These are phyloP conservation scores for Entomobrya multifasciata DNA, from an alignment of 2,888 invertebrate genomes.

Conservation along the genomic window DNA sequence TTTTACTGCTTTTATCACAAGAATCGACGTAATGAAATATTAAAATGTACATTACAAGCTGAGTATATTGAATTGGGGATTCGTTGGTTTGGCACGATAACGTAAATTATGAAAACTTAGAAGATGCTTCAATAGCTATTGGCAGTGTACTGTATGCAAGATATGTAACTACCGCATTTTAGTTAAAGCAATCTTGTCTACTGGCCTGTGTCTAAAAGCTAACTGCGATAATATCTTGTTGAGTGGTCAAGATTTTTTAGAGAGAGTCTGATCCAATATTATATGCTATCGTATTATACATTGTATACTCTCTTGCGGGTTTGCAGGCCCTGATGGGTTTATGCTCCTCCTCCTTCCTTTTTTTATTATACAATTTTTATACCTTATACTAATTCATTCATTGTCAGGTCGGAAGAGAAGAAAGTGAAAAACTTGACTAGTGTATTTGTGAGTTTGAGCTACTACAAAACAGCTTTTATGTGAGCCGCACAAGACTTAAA, in stretches of 20 bases:
- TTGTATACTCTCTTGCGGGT: not conserved
- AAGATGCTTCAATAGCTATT: not conserved
- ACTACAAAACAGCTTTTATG: constrained; percentile 17
- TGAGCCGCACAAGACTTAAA: constrained; percentile 29
- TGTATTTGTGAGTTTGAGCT: not conserved
- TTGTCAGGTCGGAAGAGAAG: constrained; percentile 25
- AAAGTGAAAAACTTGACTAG: constrained; percentile 31
- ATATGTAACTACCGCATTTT: not conserved
- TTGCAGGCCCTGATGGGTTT: not conserved
- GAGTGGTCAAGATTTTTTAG: not conserved
- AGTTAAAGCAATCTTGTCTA: not conserved
- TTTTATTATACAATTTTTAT: constrained; percentile 13
- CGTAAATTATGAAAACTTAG: no score
- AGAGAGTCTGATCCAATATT: constrained; percentile 21
- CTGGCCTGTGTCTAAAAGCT: constrained; percentile 58
- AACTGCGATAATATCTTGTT: constrained; percentile 33
- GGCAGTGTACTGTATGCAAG: not conserved
- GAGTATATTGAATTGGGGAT: no score
- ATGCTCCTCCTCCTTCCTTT: not conserved
- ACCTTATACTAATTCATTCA: constrained; percentile 48
- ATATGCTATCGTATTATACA: no score
- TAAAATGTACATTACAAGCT: not conserved
- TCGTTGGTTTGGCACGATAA: no score
- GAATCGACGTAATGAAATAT: constrained; percentile 14
- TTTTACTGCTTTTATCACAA: not conserved